These are phyloP conservation scores for Diadromus collaris DNA, from an alignment of 2,888 invertebrate genomes.

Conservation along the genomic window DNA sequence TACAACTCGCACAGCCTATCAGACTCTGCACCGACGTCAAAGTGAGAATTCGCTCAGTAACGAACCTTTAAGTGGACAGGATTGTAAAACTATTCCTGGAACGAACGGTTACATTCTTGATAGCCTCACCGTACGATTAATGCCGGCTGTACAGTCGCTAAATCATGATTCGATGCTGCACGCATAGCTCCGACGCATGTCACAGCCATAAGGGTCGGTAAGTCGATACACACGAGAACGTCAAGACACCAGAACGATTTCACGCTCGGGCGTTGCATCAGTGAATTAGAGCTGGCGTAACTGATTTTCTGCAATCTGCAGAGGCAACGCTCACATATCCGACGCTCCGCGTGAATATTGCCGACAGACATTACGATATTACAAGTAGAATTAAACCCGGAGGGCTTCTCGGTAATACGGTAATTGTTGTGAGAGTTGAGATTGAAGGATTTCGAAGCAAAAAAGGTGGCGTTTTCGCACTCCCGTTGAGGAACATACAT, in stretches of 20 bases:
- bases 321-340: conserved; percentile 1
- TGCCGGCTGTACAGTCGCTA: neutral
- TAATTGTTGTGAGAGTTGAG: neutral
- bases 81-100: conserved; percentile 8
- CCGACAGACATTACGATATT: neutral
- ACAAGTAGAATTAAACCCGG: neutral
- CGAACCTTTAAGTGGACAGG: conserved; percentile 12
- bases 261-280: conserved; percentile 24
- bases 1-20: neutral
- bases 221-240: neutral
- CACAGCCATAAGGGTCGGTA: neutral
- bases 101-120: neutral
- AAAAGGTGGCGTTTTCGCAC: neutral
- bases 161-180: neutral
- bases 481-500: neutral
- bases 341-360: conserved; percentile 15
- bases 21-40: neutral
- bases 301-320: conserved; percentile 25
- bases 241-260: conserved; percentile 34
- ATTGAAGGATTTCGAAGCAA: conserved; percentile 6
- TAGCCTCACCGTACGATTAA: neutral
- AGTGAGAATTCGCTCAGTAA: neutral
- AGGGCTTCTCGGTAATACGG: neutral
- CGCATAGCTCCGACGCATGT: neutral
- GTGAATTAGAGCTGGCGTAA: conserved; percentile 13